A percentile compares a stretch with the other conserved stretches of the same genome.
These are phyloP conservation scores for Limonius californicus DNA, from an alignment of 1,140 invertebrate species.

Conservation along the genomic window DNA sequence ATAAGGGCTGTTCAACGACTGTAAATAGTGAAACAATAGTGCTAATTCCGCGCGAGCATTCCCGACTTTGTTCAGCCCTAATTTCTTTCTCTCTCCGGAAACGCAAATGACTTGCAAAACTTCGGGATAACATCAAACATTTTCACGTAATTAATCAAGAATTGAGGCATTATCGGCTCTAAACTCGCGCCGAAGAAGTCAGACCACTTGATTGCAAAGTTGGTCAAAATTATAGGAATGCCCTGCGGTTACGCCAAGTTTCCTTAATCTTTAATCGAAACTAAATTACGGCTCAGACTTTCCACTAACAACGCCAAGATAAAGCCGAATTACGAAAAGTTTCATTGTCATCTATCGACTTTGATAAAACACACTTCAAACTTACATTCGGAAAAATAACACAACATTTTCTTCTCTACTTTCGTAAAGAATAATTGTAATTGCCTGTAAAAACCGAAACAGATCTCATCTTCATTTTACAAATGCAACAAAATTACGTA, in stretches of 20 bases:
- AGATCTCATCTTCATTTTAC: too few species aligned
- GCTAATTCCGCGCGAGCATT: neutral
- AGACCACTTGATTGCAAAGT: neutral
- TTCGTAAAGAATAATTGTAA: too few species aligned
- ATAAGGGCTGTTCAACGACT: neutral
- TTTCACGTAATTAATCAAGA: slow-evolving; percentile 1
- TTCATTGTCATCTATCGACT: neutral
- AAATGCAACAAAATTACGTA: too few species aligned
- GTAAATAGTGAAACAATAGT: neutral
- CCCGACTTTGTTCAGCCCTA: neutral
- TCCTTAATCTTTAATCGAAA: slow-evolving; percentile 1
- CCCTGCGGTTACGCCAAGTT: neutral
- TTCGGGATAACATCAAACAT: neutral
- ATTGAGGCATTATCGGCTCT: neutral
- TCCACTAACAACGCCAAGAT: neutral
- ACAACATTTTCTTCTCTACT: too few species aligned
- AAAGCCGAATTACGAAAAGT: neutral
- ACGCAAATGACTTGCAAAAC: slow-evolving; percentile 1
- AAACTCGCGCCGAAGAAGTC: neutral
- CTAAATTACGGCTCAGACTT: neutral
- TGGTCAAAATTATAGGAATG: slow-evolving; percentile 1
- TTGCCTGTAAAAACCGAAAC: too few species aligned
- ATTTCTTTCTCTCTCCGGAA: neutral
- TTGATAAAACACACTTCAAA: too few species aligned
- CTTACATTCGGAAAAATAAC: too few species aligned